Evolutionary conservation across 2,113 vertebrate genomes (phyloP).

Genomic region (Petrocephalus microphthalmus): DNA sequence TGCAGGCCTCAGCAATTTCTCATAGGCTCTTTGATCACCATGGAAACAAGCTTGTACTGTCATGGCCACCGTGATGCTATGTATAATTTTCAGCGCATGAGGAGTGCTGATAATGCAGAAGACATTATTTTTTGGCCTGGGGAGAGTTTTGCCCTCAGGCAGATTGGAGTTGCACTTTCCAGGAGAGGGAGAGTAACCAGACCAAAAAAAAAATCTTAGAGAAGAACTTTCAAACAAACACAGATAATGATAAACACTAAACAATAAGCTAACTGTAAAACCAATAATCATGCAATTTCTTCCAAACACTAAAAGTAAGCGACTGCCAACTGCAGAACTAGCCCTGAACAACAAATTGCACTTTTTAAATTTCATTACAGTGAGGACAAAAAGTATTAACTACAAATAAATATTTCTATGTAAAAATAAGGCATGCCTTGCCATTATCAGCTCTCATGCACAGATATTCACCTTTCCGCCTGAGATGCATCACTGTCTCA

Average conservation of each 20-base stretch:
- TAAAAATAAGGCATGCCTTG: neutral
- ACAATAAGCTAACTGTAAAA: neutral
- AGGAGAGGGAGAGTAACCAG: neutral
- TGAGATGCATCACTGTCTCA: neutral
- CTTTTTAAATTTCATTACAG: neutral
- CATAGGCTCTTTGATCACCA: constrained; percentile 70
- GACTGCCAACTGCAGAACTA: neutral
- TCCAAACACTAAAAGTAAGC: neutral
- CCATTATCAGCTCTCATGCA: neutral
- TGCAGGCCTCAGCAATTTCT: constrained; percentile 65
- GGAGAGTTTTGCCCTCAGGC: constrained; percentile 30
- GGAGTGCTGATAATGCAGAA: constrained; percentile 71
- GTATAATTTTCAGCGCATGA: constrained; percentile 72
- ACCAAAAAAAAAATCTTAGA: neutral
- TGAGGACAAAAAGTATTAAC: neutral
- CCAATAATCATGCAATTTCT: neutral
- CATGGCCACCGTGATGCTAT: constrained; percentile 70
- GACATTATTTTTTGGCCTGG: constrained; percentile 54
- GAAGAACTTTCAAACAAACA: neutral
- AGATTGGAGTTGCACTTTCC: neutral
- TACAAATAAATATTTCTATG: neutral
- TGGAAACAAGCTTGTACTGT: constrained; percentile 74
- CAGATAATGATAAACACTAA: neutral
- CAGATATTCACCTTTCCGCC: neutral
- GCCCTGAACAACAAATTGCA: neutral